These are phyloP conservation scores for Nerophis lumbriciformis DNA, from an alignment of 2,113 vertebrate species.

Conservation along the genomic window DNA sequence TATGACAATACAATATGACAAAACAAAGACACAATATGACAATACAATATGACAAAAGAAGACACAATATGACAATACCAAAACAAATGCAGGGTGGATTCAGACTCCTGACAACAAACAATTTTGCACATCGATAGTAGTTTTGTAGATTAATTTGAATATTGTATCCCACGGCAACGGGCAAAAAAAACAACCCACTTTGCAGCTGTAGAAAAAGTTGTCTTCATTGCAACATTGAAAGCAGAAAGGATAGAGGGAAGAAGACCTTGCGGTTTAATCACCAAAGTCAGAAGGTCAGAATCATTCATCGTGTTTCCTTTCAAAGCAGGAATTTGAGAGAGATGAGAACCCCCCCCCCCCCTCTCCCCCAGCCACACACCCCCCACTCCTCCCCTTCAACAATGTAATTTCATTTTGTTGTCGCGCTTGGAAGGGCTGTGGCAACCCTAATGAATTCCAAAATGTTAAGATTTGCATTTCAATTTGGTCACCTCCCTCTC, in stretches of 20 bases:
- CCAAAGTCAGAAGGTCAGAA: slow-evolving; percentile 39
- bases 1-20: no score
- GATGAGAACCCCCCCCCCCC: slow-evolving; percentile 18
- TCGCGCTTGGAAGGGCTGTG: slow-evolving; percentile 44
- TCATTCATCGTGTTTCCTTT: slow-evolving; percentile 36
- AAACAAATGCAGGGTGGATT: no score
- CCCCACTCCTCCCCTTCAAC: slow-evolving; percentile 4
- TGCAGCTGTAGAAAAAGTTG: slow-evolving; percentile 12
- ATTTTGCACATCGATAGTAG: no score
- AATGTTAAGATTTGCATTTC: slow-evolving; percentile 76
- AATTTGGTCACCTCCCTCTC: slow-evolving; percentile 73
- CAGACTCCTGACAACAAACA: no score
- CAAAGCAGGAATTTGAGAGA: slow-evolving; percentile 23
- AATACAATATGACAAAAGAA: no score
- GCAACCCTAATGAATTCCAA: slow-evolving; percentile 78
- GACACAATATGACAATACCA: no score
- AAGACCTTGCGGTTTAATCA: slow-evolving; percentile 20
- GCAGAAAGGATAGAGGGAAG: slow-evolving; percentile 13
- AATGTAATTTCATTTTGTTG: slow-evolving; percentile 32
- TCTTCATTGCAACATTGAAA: slow-evolving; percentile 12
- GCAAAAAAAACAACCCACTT: slow-evolving; percentile 27
- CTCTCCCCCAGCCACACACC: neutral
- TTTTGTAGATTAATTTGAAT: no score
- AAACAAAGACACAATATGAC: no score
- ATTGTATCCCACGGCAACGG: no score